phyloP scores from a whole-genome alignment of 1,140 invertebrate species.

The Gryllus bimaculatus region DNA sequence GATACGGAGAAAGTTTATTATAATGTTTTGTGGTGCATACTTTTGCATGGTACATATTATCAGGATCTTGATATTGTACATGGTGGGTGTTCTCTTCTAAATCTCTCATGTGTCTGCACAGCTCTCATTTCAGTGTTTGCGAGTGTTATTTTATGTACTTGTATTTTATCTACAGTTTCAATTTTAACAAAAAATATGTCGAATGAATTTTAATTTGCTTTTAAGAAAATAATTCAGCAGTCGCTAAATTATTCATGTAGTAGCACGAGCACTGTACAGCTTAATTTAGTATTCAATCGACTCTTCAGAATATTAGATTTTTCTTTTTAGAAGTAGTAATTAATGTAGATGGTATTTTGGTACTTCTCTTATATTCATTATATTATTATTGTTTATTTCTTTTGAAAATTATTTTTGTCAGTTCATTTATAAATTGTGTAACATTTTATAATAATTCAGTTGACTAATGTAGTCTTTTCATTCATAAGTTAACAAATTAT shows the following conservation, averaged over 20 bases:
- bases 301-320: too few species aligned
- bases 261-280: neutral
- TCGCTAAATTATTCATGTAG: neutral
- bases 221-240: too few species aligned
- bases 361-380: too few species aligned
- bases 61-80: neutral
- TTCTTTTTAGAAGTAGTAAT: too few species aligned
- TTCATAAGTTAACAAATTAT: too few species aligned
- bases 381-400: neutral
- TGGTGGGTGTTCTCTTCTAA: conserved; percentile 1
- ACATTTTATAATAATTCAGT: too few species aligned
- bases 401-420: too few species aligned
- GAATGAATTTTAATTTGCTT: too few species aligned
- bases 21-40: neutral
- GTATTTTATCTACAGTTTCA: neutral
- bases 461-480: too few species aligned
- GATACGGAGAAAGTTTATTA: neutral
- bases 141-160: neutral
- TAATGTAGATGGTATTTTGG: too few species aligned
- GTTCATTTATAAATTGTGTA: too few species aligned
- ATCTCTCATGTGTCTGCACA: neutral
- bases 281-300: neutral
- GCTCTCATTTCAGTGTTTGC: neutral
- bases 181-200: neutral
- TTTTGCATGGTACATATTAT: neutral